These are phyloP conservation scores for Sus cebifrons DNA, from an alignment of 2,797 vertebrate species.

Conservation along the genomic window DNA sequence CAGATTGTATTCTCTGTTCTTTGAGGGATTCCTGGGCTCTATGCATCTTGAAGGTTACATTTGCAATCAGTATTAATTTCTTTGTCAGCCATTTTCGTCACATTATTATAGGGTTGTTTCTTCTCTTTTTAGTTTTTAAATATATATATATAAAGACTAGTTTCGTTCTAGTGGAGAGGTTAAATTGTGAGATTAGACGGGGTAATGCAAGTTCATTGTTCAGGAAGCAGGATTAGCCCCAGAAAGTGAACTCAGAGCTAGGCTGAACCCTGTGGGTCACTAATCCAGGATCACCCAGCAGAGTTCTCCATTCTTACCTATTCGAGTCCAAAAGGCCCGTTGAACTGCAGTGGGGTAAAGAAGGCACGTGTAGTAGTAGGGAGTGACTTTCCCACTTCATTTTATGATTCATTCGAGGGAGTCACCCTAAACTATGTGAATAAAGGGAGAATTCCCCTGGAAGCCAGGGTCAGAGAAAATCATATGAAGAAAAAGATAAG, in stretches of 20 bases:
- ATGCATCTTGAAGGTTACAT: slow-evolving; percentile 73
- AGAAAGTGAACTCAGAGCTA: background rate
- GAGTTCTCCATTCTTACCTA: background rate
- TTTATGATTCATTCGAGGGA: background rate
- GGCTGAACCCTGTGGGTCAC: background rate
- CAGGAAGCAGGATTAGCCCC: background rate
- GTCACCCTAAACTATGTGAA: background rate
- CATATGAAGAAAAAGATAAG: background rate
- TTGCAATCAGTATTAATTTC: slow-evolving; percentile 75
- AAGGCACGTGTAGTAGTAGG: background rate
- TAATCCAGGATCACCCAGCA: background rate
- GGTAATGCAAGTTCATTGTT: background rate
- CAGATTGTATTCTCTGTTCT: slow-evolving; percentile 70
- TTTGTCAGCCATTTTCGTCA: slow-evolving; percentile 73
- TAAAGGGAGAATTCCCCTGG: slow-evolving; percentile 34
- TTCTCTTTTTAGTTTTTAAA: background rate
- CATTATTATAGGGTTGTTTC: background rate
- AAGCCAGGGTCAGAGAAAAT: background rate
- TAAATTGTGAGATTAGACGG: background rate
- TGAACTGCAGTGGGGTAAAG: background rate
- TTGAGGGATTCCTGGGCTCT: slow-evolving; percentile 70
- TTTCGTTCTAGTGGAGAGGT: slow-evolving; percentile 1
- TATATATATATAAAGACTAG: background rate
- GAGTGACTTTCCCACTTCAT: background rate
- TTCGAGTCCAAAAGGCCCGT: background rate